Evolutionary conservation across 2,113 vertebrate genomes (phyloP).

Genomic region (Chaetops frenatus): DNA sequence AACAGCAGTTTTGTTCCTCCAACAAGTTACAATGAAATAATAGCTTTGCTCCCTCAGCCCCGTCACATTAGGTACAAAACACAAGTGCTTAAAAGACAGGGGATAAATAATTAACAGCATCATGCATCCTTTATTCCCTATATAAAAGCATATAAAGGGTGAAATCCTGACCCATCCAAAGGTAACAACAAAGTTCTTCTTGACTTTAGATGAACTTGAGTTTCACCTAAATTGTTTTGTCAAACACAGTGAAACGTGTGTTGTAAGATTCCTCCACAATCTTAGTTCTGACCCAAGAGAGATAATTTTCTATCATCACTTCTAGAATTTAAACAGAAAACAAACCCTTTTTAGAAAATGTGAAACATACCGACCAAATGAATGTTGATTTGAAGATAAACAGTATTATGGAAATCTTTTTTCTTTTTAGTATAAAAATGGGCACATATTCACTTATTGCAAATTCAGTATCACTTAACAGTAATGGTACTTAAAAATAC

Average conservation of each 20-base stretch:
- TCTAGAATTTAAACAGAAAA: background rate
- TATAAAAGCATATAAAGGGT: background rate
- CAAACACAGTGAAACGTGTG: background rate
- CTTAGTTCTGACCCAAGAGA: background rate
- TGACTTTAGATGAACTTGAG: background rate
- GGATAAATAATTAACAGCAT: slow-evolving; percentile 46
- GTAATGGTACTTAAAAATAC: background rate
- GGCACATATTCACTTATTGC: background rate
- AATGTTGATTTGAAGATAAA: background rate
- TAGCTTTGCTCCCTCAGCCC: background rate
- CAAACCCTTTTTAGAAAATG: background rate
- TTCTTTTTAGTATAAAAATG: background rate
- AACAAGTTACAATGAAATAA: background rate
- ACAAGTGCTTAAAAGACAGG: slow-evolving; percentile 28
- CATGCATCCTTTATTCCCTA: slow-evolving; percentile 27
- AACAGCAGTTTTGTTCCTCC: slow-evolving; percentile 7
- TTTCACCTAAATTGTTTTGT: background rate
- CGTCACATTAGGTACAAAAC: background rate
- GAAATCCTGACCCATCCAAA: background rate
- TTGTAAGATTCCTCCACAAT: accelerated
- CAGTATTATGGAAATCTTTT: background rate
- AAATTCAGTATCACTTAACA: background rate
- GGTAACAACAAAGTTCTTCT: background rate
- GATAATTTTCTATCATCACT: background rate
- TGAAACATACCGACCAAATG: background rate